Evolutionary conservation across 2,888 invertebrate genomes (phyloP), one percentile per base, ranked within the genome.

Genomic region (Ormia ochracea): DNA sequence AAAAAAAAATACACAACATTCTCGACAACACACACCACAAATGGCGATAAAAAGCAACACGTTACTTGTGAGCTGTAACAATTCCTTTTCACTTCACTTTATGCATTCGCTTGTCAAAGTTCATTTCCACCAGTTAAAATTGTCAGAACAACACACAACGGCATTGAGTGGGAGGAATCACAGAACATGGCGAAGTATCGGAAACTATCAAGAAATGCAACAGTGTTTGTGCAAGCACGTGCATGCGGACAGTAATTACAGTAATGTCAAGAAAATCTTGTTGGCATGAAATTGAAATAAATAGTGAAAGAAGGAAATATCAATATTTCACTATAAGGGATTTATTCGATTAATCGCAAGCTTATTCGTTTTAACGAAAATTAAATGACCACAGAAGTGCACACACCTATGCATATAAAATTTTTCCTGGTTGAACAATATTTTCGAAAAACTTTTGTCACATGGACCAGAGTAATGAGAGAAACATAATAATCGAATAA

Each of bases 31-130:
- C 28, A 4, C 43, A 38, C 31, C 56, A 28, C 21, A 56, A 77
- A 65, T 38, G 31, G 23, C 45, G 28, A 48, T 52, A 69, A 59
- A 76, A 63, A 63, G 76, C 76, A 77, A 70, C 77, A 65, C 65
- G 70, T 77, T 70, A 69, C 48, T 56, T 38, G 21, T n/a, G n/a
- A n/a, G n/a, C n/a, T n/a, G n/a, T 31, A 72, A 50, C 52, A 59
- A 21, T 68, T 68, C 48, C 50, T 38, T 41, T 70, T 41, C 61
- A 21, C 50, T 72, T 61, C 70, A 72, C 36, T 61, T 63, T 68
- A 66, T 45, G 56, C 21, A 56, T 54, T 54, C 66, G 43, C 66
- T 61, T 75, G 75, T 75, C 68, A 66, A 59, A 59, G 61, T 63
- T 48, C 36, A 76, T 76, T 76, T 76, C 19, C 43, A 73, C 19